Conservation (phyloP, 2,797 vertebrate species). For the Hephaestus fuliginosus region DNA sequence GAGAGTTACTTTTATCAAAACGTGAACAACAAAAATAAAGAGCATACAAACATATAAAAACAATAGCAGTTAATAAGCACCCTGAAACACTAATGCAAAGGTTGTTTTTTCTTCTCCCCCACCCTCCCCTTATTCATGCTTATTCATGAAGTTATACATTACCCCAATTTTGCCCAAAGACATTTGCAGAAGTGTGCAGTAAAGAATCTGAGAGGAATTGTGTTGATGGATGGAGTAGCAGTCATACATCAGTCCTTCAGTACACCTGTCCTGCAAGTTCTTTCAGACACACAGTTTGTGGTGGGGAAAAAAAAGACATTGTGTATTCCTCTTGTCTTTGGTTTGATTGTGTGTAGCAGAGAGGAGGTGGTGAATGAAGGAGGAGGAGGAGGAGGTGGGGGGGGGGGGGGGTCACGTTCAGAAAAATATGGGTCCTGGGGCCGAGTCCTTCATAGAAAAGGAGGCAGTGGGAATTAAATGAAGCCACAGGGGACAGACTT, state of each 20-base stretch:
- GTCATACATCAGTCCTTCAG: constrained; percentile 70
- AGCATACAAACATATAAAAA: constrained; percentile 73
- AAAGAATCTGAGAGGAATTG: constrained; percentile 66
- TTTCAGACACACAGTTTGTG: constrained; percentile 61
- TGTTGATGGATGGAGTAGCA: constrained; percentile 61
- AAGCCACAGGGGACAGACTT: constrained; percentile 54
- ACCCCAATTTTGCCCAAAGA: constrained; percentile 74
- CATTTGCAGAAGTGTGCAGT: constrained; percentile 80
- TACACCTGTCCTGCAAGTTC: constrained; percentile 72
- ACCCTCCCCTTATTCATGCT: constrained; percentile 64
- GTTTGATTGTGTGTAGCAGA: constrained; percentile 36
- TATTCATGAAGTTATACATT: constrained; percentile 74
- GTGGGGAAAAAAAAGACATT: constrained; percentile 21
- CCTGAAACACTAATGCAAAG: constrained; percentile 85
- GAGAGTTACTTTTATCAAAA: constrained; percentile 79
- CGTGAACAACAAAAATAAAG: constrained; percentile 60
- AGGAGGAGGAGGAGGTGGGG: neutral
- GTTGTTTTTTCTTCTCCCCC: constrained; percentile 45
- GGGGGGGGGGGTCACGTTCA: neutral
- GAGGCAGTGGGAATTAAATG: constrained; percentile 52
- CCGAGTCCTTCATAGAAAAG: constrained; percentile 75
- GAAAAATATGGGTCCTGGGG: constrained; percentile 63
- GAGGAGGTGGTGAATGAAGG: neutral
- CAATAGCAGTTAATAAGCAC: constrained; percentile 75
- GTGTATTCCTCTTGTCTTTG: constrained; percentile 62